Base-by-base conservation (phyloP, 2,113 vertebrate species). In the Hypanus sabinus region DNA sequence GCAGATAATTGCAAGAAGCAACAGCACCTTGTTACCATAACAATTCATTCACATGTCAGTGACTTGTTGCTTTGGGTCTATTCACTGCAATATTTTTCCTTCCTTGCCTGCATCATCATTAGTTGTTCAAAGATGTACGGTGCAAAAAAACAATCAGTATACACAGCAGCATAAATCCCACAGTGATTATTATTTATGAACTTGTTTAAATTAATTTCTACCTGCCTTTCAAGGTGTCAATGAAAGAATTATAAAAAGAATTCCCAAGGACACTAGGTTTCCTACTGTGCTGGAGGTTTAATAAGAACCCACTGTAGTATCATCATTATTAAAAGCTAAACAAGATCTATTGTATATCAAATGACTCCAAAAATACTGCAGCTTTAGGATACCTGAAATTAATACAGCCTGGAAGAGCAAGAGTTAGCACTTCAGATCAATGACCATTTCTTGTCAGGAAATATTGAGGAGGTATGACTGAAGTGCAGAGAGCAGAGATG, bases 141-240 rank as follows among this genome's bases (percentile, higher is more conserved):
- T 65, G 18, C n/a, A n/a, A 1, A 90, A n/a, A 90, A 90, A 9
- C 5, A 30, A 90, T 65, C 85, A 20, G 30, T 90, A 65, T 27
- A 90, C 65, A 27, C 81, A 14, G 30, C 81, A 57, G 55, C 24
- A 30, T 85, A 30, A 27, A 57, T 57, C 62, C 12, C 14, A 90
- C 12, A 90, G 57, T 33, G 5, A 62, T 90, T 90, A 90, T 65
- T 90, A 68, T 90, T 90, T 68, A 65, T 90, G 60, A 90, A 33
- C 30, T 8, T 68, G 60, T 68, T 90, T 90, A 65, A 65, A 90
- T 90, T 90, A 33, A 65, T 65, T 68, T 90, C 60, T 33, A 6
- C 20, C 30, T 6, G 33, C 14, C 85, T 65, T 90, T 3, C 14
- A 90, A 68, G 30, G 16, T 6, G n/a, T n/a, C 30, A 30, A n/a